A percentile compares a stretch with the other conserved stretches of the same genome.
Conservation (phyloP, 2,888 invertebrate genomes). For the Belgica antarctica region DNA sequence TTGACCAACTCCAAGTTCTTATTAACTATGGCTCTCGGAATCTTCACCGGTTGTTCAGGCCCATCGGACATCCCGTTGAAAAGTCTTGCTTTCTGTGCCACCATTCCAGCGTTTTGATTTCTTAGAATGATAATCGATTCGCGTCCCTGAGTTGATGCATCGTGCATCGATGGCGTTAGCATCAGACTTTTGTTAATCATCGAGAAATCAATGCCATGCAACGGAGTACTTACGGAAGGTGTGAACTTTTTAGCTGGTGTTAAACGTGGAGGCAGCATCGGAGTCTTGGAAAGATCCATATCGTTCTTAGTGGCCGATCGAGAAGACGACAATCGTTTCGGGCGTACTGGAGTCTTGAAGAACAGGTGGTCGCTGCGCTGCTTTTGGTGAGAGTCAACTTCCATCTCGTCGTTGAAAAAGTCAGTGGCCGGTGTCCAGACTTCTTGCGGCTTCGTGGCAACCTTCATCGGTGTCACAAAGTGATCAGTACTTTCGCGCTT, state of each 20-base stretch:
- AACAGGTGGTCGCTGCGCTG: neutral
- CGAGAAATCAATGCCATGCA: constrained; percentile 30
- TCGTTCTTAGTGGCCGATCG: neutral
- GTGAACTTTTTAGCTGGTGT: constrained; percentile 20
- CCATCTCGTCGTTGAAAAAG: constrained; percentile 50
- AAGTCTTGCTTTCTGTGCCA: constrained; percentile 72
- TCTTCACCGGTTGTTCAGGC: neutral
- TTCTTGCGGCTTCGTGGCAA: constrained; percentile 47
- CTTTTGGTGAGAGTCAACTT: neutral
- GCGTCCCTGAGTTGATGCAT: constrained; percentile 58
- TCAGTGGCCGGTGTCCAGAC: constrained; percentile 55
- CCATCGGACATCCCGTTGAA: constrained; percentile 61
- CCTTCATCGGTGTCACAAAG: neutral
- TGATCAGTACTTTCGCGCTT: constrained; percentile 19
- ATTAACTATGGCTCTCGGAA: constrained; percentile 33
- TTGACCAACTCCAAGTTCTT: constrained; percentile 31
- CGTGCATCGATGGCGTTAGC: constrained; percentile 49
- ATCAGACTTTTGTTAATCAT: constrained; percentile 30
- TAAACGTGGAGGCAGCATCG: constrained; percentile 48
- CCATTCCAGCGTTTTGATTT: constrained; percentile 75
- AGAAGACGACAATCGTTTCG: neutral
- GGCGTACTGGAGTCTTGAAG: constrained; percentile 33
- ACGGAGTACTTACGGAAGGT: constrained; percentile 43
- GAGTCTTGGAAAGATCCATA: constrained; percentile 46
- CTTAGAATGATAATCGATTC: constrained; percentile 71